Percentiles rank a stretch among this genome's conserved stretches.
Conservation (phyloP, 2,797 vertebrate species). For the Eidolon dupreanum region DNA sequence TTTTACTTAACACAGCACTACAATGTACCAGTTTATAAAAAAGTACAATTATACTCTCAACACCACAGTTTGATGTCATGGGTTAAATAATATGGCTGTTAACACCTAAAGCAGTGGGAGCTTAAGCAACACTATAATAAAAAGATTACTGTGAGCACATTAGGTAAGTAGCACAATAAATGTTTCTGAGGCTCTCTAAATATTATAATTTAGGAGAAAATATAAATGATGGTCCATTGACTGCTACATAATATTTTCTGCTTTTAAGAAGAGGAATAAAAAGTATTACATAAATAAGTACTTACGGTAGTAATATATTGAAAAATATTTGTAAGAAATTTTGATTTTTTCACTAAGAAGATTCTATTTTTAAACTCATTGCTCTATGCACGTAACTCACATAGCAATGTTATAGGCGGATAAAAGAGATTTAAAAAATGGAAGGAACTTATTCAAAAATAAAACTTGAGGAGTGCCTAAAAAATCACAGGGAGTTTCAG, state of each 20-base stretch:
- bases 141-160: constrained; percentile 53
- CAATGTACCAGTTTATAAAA: constrained; percentile 36
- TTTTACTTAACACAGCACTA: constrained; percentile 67
- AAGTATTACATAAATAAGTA: neutral
- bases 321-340: neutral
- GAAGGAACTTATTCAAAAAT: neutral
- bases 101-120: constrained; percentile 55
- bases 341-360: neutral
- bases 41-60: constrained; percentile 66
- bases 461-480: neutral
- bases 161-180: constrained; percentile 49
- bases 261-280: constrained; percentile 38
- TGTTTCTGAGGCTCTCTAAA: constrained; percentile 43
- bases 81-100: constrained; percentile 75
- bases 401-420: neutral
- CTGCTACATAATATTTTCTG: constrained; percentile 38
- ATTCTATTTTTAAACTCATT: neutral
- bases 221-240: constrained; percentile 13
- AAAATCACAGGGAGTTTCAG: neutral
- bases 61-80: constrained; percentile 67
- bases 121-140: constrained; percentile 64
- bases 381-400: neutral
- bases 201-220: constrained; percentile 53
- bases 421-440: neutral
- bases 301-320: neutral